phyloP scores from a whole-genome alignment of 2,888 invertebrate species.

The Hydrotaea cyrtoneurina region DNA sequence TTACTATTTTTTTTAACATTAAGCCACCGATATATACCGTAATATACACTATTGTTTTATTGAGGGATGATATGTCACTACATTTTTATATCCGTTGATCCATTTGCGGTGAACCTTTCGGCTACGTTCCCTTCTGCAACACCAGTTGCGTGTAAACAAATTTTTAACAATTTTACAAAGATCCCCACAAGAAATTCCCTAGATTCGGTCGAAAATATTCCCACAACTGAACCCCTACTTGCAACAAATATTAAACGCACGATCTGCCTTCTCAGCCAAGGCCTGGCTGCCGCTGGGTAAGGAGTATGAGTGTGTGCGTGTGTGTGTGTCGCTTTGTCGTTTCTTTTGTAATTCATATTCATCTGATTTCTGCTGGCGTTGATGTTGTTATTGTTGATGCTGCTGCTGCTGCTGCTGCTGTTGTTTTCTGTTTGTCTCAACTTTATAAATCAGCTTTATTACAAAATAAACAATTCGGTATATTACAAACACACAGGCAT shows the following conservation, averaged over 20 bases:
- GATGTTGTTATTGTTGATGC: background rate
- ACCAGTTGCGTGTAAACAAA: no score
- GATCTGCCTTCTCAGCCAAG: slow-evolving; percentile 4
- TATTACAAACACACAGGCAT: background rate
- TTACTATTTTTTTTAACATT: no score
- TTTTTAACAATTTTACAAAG: no score
- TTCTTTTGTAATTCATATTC: slow-evolving; percentile 8
- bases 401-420: background rate
- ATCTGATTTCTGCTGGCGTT: slow-evolving; percentile 11
- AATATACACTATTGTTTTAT: no score
- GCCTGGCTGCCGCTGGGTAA: background rate
- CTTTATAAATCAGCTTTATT: slow-evolving; percentile 68
- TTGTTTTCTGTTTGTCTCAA: slow-evolving; percentile 55
- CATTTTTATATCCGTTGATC: no score
- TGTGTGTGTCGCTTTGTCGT: background rate
- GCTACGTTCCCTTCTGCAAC: no score
- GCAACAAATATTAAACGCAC: background rate
- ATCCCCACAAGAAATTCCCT: no score
- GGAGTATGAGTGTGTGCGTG: background rate
- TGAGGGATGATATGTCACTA: no score
- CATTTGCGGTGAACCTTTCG: no score
- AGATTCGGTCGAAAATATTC: background rate
- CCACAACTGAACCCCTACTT: background rate
- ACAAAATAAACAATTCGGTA: slow-evolving; percentile 63
- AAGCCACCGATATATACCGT: no score